Base-by-base conservation (phyloP, 2,113 vertebrate genomes). In the Pseudopodoces humilis region DNA sequence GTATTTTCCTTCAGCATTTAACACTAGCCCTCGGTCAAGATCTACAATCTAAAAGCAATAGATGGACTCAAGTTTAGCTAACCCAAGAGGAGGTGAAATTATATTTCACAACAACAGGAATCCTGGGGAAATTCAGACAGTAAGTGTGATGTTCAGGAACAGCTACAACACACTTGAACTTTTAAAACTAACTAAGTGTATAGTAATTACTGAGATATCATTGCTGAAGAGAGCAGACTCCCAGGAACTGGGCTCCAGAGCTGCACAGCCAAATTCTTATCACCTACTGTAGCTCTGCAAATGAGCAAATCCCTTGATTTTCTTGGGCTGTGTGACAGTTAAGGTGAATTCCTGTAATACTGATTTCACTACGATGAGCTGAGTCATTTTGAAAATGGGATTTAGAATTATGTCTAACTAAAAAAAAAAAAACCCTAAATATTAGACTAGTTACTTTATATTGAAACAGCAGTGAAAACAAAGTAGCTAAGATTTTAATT, bases 1-100 rank as follows among this genome's bases (percentile, higher is more conserved):
- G 91, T 99, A 94, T 92, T 98, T 97, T 94, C 99, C 99, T 95
- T 99, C 98, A 74, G 98, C 97, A 37, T 99, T 99, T 98, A 99
- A 97, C 41, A 99, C 98, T 76, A 99, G 86, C 14, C 99, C 99
- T 80, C 97, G 98, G 46, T 99, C 98, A 87, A 99, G 98, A 96
- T 99, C 99, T 95, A 99, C 98, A 63, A 99, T 97, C 99, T 99
- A 95, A 94, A 95, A 97, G 49, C 52, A 82, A 88, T 7, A 86
- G 24, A 88, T 11, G n/a, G 16, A 95, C 22, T 64, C 68, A 94
- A 49, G 55, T 67, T 92, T 44, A 87, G 84, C 15, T 81, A 68
- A 79, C 30, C 27, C 30, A 71, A 86, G 39, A 92, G 18, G 44
- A 88, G 28, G 28, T 46, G 17, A 90, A 82, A 81, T 35, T 15